A percentile compares a stretch with the other conserved stretches of the same genome.
Conservation (phyloP, 1,140 invertebrate species). For the Heterodera carotae region DNA sequence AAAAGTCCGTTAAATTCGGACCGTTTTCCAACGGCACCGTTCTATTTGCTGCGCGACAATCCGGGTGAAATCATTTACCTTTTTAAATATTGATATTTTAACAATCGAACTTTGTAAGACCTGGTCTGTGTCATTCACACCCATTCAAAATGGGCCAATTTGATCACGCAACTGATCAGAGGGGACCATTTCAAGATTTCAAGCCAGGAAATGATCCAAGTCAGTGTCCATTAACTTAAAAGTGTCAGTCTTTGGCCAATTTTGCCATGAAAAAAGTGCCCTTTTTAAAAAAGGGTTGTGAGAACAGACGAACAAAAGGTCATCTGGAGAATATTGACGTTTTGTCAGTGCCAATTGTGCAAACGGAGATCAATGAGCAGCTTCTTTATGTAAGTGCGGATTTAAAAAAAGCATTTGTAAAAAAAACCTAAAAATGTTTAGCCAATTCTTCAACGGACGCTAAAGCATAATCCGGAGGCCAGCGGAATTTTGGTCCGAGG, state of each 20-base stretch:
- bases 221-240: no score
- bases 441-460: not conserved
- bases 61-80: not conserved
- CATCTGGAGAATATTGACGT: not conserved
- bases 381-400: not conserved
- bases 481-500: slow-evolving; percentile 3
- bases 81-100: not conserved
- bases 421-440: not conserved
- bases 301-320: not conserved
- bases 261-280: no score
- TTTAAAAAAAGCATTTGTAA: not conserved
- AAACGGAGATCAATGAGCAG: not conserved
- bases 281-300: no score
- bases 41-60: not conserved
- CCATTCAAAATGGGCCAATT: not conserved
- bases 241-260: no score
- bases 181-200: not conserved
- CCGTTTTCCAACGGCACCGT: not conserved
- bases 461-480: not conserved
- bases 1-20: not conserved
- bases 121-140: slow-evolving; percentile 5
- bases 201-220: slow-evolving; percentile 3
- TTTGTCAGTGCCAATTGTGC: not conserved
- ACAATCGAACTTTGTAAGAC: not conserved
- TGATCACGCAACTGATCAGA: slow-evolving; percentile 8